phyloP scores from a whole-genome alignment of 2,888 invertebrate species.

The Tenthredo mesomela region DNA sequence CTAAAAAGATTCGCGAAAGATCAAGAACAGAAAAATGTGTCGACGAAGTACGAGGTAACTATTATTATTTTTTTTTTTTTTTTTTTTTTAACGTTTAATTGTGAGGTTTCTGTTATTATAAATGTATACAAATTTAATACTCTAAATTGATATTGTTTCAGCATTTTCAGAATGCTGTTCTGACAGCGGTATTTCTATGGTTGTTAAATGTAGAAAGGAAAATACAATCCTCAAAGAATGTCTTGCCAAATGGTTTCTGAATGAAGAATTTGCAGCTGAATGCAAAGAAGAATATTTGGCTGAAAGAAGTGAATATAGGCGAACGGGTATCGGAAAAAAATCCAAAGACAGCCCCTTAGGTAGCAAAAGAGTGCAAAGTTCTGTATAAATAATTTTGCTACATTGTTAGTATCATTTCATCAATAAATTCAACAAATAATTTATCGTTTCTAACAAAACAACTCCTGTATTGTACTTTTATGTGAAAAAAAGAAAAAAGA shows the following conservation, averaged over 20 bases:
- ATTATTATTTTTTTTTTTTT: too few relatives aligned
- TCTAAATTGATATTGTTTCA: conserved; percentile 62
- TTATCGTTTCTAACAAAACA: neutral
- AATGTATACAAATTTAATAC: neutral
- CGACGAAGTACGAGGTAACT: conserved; percentile 83
- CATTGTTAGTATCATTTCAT: neutral
- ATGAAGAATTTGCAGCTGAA: conserved; percentile 86
- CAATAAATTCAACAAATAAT: neutral
- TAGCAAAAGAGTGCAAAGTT: neutral
- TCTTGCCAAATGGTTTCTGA: conserved; percentile 86
- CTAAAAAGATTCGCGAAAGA: conserved; percentile 92
- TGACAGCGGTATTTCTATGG: conserved; percentile 84
- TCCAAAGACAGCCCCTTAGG: conserved; percentile 55
- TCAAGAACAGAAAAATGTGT: conserved; percentile 90
- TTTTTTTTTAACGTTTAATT: neutral
- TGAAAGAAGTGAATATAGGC: conserved; percentile 90
- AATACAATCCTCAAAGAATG: conserved; percentile 87
- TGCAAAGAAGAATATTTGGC: conserved; percentile 90
- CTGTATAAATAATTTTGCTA: conserved; percentile 10
- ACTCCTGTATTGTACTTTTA: neutral
- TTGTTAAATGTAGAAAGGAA: conserved; percentile 86
- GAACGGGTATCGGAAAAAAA: conserved; percentile 87
- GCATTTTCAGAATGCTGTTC: conserved; percentile 83
- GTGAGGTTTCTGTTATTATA: neutral
- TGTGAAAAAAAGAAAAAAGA: neutral